These are phyloP conservation scores for Bombus ignitus DNA, from an alignment of 1,140 invertebrate genomes.

Conservation along the genomic window DNA sequence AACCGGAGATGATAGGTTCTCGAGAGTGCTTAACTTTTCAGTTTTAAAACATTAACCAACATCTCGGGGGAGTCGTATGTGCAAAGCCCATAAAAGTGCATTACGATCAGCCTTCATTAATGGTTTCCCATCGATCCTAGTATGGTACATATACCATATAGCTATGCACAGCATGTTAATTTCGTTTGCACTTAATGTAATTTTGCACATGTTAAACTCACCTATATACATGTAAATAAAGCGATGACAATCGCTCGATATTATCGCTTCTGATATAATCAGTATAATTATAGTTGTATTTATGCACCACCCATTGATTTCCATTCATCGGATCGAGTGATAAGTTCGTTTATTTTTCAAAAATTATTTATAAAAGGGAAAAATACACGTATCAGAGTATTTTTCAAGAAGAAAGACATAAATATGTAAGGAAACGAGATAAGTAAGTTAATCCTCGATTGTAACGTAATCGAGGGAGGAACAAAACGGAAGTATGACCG, in stretches of 20 bases:
- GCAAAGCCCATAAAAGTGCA: slow-evolving; percentile 29
- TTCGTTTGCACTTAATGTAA: not conserved
- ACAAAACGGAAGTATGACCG: too few relatives aligned
- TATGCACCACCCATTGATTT: not conserved
- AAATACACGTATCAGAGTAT: too few relatives aligned
- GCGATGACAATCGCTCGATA: not conserved
- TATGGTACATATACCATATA: too few relatives aligned
- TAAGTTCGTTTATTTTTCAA: too few relatives aligned
- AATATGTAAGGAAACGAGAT: too few relatives aligned
- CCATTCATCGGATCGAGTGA: too few relatives aligned
- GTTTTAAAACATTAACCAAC: slow-evolving; percentile 38
- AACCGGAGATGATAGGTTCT: slow-evolving; percentile 12
- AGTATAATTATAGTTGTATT: not conserved
- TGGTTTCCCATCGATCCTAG: not conserved
- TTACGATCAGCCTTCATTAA: slow-evolving; percentile 7
- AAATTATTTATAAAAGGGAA: too few relatives aligned
- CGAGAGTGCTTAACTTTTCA: slow-evolving; percentile 45
- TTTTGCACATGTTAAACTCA: not conserved
- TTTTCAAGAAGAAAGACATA: too few relatives aligned
- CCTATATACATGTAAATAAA: not conserved
- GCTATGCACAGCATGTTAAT: not conserved
- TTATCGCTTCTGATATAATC: not conserved
- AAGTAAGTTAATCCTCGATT: too few relatives aligned
- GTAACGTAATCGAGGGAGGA: too few relatives aligned
- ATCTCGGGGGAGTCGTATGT: slow-evolving; percentile 27